Evolutionary conservation across 2,797 vertebrate genomes (phyloP).

Genomic region (Cichlasoma orientale): DNA sequence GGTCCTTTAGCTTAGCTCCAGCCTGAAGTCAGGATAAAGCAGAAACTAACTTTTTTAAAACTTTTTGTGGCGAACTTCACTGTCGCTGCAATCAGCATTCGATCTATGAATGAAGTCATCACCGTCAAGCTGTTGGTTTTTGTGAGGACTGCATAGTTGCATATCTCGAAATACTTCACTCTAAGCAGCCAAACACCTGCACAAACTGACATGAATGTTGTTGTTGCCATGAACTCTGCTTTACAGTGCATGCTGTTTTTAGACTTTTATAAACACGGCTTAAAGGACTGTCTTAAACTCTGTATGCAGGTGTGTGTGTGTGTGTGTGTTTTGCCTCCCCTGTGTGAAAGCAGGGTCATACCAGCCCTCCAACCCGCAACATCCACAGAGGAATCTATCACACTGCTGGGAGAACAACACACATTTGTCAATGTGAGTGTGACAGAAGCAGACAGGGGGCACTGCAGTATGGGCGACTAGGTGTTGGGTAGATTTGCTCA

Average conservation of each 20-base stretch:
- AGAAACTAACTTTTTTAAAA: neutral
- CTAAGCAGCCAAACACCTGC: neutral
- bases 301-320: neutral
- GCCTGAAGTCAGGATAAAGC: neutral
- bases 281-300: constrained; percentile 14
- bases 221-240: neutral
- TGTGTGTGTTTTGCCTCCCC: constrained; percentile 45
- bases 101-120: too few relatives aligned
- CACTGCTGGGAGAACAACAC: constrained; percentile 61
- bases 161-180: neutral
- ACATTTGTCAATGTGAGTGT: constrained; percentile 18
- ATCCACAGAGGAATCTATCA: constrained; percentile 64
- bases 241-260: neutral
- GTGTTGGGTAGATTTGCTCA: neutral
- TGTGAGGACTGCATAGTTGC: neutral
- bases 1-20: neutral
- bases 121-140: neutral
- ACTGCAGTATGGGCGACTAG: neutral
- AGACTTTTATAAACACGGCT: neutral
- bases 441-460: neutral
- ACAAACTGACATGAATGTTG: neutral
- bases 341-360: constrained; percentile 64
- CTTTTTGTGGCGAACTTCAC: neutral
- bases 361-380: constrained; percentile 50
- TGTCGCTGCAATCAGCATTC: neutral